phyloP scores from a whole-genome alignment of 1,140 invertebrate species.

The Trinorchestia longiramus region DNA sequence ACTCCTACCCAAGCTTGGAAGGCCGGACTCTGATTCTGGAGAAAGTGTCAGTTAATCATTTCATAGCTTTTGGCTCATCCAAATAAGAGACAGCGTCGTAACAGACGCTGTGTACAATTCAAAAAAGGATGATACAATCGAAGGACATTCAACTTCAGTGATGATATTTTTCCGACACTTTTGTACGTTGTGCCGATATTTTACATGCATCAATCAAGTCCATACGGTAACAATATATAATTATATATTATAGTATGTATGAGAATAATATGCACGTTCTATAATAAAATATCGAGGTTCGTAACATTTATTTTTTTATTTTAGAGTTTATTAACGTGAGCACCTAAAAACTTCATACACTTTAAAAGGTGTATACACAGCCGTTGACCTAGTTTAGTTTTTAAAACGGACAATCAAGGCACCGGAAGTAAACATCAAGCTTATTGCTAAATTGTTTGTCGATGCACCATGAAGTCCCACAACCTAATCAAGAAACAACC shows the following conservation, averaged over 20 bases:
- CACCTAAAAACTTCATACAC: no score
- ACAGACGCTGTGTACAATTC: neutral
- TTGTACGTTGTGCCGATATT: neutral
- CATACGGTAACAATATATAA: neutral
- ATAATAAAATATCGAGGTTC: no score
- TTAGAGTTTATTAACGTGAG: no score
- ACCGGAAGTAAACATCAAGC: neutral
- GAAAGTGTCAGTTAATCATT: conserved; percentile 60
- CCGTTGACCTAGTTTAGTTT: neutral
- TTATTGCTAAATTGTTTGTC: neutral
- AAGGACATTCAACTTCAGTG: neutral
- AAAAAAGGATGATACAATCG: neutral
- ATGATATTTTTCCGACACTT: neutral
- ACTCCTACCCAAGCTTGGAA: conserved; percentile 77
- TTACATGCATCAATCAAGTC: neutral
- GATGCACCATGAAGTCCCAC: no score
- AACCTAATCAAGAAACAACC: no score
- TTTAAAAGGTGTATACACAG: no score
- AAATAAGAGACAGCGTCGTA: neutral
- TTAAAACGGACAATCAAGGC: neutral
- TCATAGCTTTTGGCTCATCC: neutral
- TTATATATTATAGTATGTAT: neutral
- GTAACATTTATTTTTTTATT: neutral
- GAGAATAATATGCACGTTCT: neutral
- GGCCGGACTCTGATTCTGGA: conserved; percentile 62